Base-by-base conservation (phyloP, 1,140 invertebrate species). In the Stratiolaelaps scimitus region DNA sequence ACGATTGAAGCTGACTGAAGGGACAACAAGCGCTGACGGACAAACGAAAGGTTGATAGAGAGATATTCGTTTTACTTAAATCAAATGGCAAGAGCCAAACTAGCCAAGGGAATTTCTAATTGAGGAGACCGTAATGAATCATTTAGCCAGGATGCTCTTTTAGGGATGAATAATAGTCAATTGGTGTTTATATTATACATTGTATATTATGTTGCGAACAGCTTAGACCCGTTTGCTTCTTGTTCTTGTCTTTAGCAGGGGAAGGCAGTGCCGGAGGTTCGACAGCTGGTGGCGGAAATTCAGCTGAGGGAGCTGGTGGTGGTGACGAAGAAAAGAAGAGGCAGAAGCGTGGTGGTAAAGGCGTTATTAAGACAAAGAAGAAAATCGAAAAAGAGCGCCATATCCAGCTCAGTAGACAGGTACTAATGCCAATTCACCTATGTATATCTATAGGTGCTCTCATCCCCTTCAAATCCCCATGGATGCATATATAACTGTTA, bases 311-410 rank as follows among this genome's bases (percentile, higher is more conserved):
- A 69, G 85, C 84, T 66, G 70, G 64, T 26, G 83, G 79, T 70
- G 82, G 79, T 7, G 88, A 87, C 74, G 89, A 93, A 72, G 89
- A 93, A 74, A 96, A 96, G 73, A 94, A 94, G 74, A 77, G 92
- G 23, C 89, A 93, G 75, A 89, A 88, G 74, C 79, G 86, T 43
- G 90, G 90, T 29, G 90, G 91, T 5, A 92, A 92, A 75, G 90
- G 88, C 29, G 82, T 88, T 75, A 80, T 89, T 44, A 89, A 89
- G 76, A 81, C 86, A 13, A 91, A 90, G 76, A 90, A 91, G 78
- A 87, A 89, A 75, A 83, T 76, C 69, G 73, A 85, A 73, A 84
- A 84, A 69, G 83, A 82, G 48, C 86, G 88, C 73, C 82, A 87
- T 76, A 79, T 85, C 44, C 77, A 84, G 71, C 80, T 97, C 13